Percentiles rank a stretch among this genome's conserved stretches.
These are phyloP conservation scores for Drosophila ficusphila DNA, from an alignment of 1,140 invertebrate species.

Conservation along the genomic window DNA sequence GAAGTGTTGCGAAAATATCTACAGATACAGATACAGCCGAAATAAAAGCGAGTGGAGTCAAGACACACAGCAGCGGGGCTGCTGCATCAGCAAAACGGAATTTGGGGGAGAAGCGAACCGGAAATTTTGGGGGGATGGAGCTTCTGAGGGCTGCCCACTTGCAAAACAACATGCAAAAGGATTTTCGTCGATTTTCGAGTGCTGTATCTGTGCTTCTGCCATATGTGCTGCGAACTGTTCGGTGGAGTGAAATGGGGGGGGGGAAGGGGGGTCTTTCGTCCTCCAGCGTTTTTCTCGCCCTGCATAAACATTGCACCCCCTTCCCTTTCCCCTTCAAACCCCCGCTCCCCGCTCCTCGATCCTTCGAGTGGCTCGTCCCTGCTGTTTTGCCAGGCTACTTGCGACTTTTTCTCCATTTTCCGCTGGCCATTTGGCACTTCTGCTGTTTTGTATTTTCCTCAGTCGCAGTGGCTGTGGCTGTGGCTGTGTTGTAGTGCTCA, in stretches of 20 bases:
- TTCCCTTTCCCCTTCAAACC: background rate
- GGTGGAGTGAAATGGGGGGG: too few species aligned
- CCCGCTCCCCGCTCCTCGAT: background rate
- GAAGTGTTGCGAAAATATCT: slow-evolving; percentile 76
- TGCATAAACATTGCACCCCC: slow-evolving; percentile 34
- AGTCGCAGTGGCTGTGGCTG: background rate
- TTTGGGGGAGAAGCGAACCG: slow-evolving; percentile 20
- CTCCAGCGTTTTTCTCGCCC: slow-evolving; percentile 12
- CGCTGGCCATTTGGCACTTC: slow-evolving; percentile 69
- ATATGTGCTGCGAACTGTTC: slow-evolving; percentile 57
- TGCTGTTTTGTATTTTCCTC: slow-evolving; percentile 58
- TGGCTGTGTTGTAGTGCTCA: slow-evolving; percentile 50
- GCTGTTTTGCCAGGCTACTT: slow-evolving; percentile 47
- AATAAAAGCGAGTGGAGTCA: slow-evolving; percentile 35
- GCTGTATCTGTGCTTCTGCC: slow-evolving; percentile 50
- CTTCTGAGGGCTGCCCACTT: slow-evolving; percentile 49
- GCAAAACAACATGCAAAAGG: slow-evolving; percentile 76
- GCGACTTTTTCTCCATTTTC: slow-evolving; percentile 40
- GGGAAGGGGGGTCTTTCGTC: slow-evolving; percentile 1
- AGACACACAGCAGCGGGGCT: slow-evolving; percentile 21
- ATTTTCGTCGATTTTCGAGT: slow-evolving; percentile 80
- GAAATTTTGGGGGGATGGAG: background rate
- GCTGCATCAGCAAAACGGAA: slow-evolving; percentile 62
- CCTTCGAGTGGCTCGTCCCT: slow-evolving; percentile 3
- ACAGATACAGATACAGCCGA: slow-evolving; percentile 59